Conservation (phyloP, 2,113 vertebrate species). For the Meriones unguiculatus region DNA sequence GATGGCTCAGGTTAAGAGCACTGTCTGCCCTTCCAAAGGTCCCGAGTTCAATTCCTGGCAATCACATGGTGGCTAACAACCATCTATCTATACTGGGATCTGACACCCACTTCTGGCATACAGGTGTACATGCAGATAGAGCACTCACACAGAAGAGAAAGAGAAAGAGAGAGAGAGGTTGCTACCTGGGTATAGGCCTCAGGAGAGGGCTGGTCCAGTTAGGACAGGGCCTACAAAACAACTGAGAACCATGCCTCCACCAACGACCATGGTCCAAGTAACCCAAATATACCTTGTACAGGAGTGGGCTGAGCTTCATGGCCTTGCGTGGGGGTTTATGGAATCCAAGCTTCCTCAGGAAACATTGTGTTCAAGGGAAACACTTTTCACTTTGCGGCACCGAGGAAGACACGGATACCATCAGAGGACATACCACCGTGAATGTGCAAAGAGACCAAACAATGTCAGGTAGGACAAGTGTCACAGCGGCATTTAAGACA, state of each 20-base stretch:
- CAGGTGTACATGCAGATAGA: no score
- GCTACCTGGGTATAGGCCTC: background rate
- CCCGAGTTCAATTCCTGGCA: no score
- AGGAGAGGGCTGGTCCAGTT: background rate
- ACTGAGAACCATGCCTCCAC: background rate
- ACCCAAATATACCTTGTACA: background rate
- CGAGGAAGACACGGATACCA: background rate
- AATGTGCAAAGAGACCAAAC: background rate
- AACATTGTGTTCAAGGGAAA: background rate
- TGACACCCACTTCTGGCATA: no score
- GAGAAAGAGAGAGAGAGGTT: no score
- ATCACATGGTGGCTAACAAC: no score
- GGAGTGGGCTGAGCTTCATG: background rate
- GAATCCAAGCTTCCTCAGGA: background rate
- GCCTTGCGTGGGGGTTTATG: background rate
- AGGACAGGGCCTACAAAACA: background rate
- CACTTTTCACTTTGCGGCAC: background rate
- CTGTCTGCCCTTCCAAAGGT: no score
- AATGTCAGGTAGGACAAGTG: background rate
- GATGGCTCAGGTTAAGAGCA: no score
- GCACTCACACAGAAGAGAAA: no score
- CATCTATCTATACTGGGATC: no score
- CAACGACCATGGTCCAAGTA: accelerated
- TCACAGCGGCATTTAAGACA: background rate
- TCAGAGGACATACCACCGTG: background rate